Percentiles rank a stretch among this genome's conserved stretches.
phyloP scores from a whole-genome alignment of 2,888 invertebrate species.

The Cryptocephalus moraei region DNA sequence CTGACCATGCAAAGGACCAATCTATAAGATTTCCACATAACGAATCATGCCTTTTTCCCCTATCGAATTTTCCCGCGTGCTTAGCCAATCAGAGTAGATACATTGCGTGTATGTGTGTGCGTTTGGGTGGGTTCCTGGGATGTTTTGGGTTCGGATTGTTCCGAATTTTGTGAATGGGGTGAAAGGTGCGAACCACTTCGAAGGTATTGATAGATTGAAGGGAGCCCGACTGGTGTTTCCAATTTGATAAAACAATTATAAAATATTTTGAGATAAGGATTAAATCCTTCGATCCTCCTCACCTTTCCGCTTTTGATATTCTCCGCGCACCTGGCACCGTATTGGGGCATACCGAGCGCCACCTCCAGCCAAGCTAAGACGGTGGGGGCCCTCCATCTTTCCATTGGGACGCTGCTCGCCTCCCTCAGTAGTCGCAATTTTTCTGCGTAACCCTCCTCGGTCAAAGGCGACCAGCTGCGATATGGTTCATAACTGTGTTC shows the following conservation, averaged over 20 bases:
- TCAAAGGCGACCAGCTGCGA: slow-evolving; percentile 55
- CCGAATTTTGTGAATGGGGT: too few species aligned
- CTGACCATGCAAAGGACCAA: slow-evolving; percentile 62
- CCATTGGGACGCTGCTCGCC: slow-evolving; percentile 75
- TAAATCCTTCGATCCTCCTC: slow-evolving; percentile 7
- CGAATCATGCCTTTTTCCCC: slow-evolving; percentile 20
- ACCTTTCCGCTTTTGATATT: slow-evolving; percentile 95
- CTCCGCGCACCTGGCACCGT: slow-evolving; percentile 80
- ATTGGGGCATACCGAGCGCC: slow-evolving; percentile 89
- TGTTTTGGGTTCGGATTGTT: too few species aligned
- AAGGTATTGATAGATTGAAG: too few species aligned
- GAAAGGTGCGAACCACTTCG: too few species aligned
- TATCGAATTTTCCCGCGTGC: slow-evolving; percentile 9
- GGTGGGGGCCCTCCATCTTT: slow-evolving; percentile 85
- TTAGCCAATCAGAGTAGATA: slow-evolving; percentile 10
- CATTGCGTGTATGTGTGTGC: too few species aligned
- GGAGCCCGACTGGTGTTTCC: too few species aligned
- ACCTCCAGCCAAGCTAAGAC: slow-evolving; percentile 92
- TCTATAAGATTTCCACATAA: slow-evolving; percentile 52
- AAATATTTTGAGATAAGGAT: too few species aligned
- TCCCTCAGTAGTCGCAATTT: slow-evolving; percentile 69
- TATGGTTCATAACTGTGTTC: slow-evolving; percentile 40
- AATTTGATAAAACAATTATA: too few species aligned
- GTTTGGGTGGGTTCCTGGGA: too few species aligned
- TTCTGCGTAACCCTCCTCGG: slow-evolving; percentile 64